Conservation (phyloP, 2,113 vertebrate genomes). For the Electrona antarctica region DNA sequence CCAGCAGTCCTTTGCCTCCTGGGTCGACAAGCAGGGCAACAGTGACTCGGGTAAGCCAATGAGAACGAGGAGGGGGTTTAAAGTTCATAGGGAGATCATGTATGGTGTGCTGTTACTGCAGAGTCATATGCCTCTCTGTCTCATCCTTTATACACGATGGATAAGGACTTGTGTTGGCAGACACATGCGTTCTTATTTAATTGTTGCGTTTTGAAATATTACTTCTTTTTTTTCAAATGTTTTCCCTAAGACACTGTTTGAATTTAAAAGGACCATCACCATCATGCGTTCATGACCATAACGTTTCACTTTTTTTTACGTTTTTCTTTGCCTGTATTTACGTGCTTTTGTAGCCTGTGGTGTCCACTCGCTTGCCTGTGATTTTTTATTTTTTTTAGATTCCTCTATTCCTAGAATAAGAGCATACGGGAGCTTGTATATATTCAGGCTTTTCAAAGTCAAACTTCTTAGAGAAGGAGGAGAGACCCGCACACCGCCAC, state of each 20-base stretch:
- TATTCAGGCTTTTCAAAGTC: conserved; percentile 5
- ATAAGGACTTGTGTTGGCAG: no score
- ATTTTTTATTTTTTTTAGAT: neutral
- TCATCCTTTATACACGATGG: conserved; percentile 9
- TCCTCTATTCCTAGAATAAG: neutral
- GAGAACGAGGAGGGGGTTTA: conserved; percentile 18
- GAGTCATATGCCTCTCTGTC: neutral
- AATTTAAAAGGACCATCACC: neutral
- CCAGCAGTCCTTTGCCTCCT: conserved; percentile 96
- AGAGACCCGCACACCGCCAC: no score
- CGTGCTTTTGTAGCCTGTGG: conserved; percentile 41
- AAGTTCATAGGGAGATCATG: neutral
- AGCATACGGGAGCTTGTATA: neutral
- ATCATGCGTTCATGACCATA: neutral
- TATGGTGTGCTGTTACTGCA: neutral
- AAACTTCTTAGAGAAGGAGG: no score
- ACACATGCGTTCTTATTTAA: no score
- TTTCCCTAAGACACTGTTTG: neutral
- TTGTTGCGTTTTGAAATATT: neutral
- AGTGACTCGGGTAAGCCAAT: conserved; percentile 80
- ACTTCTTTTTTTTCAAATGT: neutral
- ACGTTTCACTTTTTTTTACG: neutral
- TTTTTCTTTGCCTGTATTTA: neutral
- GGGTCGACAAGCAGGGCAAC: conserved; percentile 93
- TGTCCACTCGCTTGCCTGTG: conserved; percentile 54